Evolutionary conservation across 2,797 vertebrate genomes (phyloP).

Genomic region (Pseudochirops cupreus): DNA sequence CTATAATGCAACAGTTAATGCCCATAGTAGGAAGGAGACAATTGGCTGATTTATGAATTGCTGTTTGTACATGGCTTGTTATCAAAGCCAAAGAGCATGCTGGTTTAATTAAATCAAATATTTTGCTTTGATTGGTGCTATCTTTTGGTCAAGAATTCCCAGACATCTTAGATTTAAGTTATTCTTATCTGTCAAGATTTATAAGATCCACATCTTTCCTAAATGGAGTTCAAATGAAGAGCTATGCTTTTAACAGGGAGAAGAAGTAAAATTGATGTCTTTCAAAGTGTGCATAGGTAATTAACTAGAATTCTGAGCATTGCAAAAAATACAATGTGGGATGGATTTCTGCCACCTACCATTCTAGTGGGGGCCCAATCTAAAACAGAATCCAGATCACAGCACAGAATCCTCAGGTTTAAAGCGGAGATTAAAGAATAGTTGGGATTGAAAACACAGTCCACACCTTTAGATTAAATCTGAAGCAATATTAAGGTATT

Average conservation of each 20-base stretch:
- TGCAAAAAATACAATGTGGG: conserved; percentile 3
- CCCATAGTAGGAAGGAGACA: conserved; percentile 43
- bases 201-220: background rate
- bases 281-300: conserved; percentile 37
- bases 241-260: conserved; percentile 29
- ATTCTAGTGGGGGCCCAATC: conserved; percentile 21
- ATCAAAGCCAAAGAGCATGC: conserved; percentile 39
- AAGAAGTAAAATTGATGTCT: conserved; percentile 32
- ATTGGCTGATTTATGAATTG: conserved; percentile 12
- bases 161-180: conserved; percentile 34
- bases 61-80: conserved; percentile 17
- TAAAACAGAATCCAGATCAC: background rate
- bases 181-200: conserved; percentile 49
- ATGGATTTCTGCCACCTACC: conserved; percentile 9
- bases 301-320: conserved; percentile 43
- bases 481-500: background rate
- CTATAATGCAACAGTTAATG: conserved; percentile 50
- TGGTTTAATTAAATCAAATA: conserved; percentile 54
- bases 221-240: conserved; percentile 30
- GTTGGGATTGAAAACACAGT: background rate
- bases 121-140: conserved; percentile 51
- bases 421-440: background rate
- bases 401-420: background rate
- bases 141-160: conserved; percentile 46
- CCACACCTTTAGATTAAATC: background rate